Conservation (phyloP, 2,888 invertebrate species). For the Tachystola acroxantha region DNA sequence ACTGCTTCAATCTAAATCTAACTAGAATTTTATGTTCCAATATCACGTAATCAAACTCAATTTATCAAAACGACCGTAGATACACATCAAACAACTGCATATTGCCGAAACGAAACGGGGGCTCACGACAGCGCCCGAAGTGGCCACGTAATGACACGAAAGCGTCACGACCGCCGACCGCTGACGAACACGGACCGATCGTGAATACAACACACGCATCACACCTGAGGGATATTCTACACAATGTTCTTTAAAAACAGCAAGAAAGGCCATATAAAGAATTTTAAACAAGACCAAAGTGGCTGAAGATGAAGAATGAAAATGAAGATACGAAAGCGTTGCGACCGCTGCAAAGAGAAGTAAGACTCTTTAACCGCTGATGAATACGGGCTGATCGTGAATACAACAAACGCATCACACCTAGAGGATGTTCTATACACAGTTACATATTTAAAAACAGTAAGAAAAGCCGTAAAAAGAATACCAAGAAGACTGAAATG, state of each 20-base stretch:
- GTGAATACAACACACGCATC: conserved; percentile 17
- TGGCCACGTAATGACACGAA: conserved; percentile 30
- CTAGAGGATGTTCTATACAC: background rate
- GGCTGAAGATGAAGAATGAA: too few species aligned
- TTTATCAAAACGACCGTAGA: conserved; percentile 20
- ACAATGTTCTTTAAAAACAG: background rate
- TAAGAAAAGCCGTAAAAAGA: too few species aligned
- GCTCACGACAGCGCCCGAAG: conserved; percentile 27
- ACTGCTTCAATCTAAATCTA: too few species aligned
- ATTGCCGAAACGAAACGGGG: conserved; percentile 23
- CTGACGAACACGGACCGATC: conserved; percentile 26
- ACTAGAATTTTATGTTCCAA: too few species aligned
- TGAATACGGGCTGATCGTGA: conserved; percentile 29
- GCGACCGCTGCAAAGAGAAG: conserved; percentile 31
- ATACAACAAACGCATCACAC: conserved; percentile 7
- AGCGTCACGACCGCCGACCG: conserved; percentile 29
- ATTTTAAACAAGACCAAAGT: too few species aligned
- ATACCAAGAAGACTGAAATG: too few species aligned
- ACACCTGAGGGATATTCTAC: background rate
- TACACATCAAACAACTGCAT: conserved; percentile 8
- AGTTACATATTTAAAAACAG: too few species aligned
- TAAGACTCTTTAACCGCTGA: too few species aligned
- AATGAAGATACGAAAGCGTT: conserved; percentile 33
- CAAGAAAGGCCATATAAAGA: too few species aligned
- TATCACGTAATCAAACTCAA: conserved; percentile 15